phyloP scores from a whole-genome alignment of 2,113 vertebrate genomes.

The Cnemophilus loriae region DNA sequence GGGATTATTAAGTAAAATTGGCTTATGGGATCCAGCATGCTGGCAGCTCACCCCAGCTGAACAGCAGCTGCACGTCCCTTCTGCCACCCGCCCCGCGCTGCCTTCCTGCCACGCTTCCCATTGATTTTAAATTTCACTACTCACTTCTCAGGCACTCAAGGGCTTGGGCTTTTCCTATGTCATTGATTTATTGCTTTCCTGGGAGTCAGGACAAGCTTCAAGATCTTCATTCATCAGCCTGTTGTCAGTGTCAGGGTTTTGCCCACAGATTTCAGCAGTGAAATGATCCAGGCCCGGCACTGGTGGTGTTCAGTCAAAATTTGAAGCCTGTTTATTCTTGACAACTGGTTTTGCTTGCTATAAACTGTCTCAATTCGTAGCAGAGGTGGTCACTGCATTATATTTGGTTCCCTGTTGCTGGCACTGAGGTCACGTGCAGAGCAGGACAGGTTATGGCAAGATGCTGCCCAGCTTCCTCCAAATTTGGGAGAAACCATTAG shows the following conservation, averaged over 20 bases:
- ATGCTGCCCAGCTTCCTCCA: not conserved
- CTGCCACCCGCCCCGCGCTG: not conserved
- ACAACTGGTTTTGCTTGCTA: not conserved
- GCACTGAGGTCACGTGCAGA: no score
- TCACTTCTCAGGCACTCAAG: constrained; percentile 43
- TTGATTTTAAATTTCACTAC: constrained; percentile 67
- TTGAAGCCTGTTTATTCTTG: not conserved
- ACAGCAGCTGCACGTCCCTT: not conserved
- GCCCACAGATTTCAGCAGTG: not conserved
- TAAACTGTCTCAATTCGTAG: not conserved
- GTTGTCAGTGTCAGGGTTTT: not conserved
- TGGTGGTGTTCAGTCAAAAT: not conserved
- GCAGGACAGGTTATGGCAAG: not conserved
- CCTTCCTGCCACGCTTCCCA: constrained; percentile 53
- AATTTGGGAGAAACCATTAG: not conserved
- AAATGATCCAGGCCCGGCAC: not conserved
- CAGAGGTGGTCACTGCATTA: not conserved
- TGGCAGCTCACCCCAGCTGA: constrained; percentile 3
- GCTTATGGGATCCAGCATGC: not conserved
- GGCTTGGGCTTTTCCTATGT: constrained; percentile 2
- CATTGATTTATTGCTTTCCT: constrained; percentile 43
- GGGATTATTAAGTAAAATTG: constrained; percentile 14
- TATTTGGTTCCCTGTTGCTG: not conserved
- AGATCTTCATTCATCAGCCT: constrained; percentile 34
- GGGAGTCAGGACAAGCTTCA: not conserved